Evolutionary conservation across 2,797 vertebrate genomes (phyloP), one percentile per base, ranked within the genome.

Genomic region (Sphenodon punctatus): DNA sequence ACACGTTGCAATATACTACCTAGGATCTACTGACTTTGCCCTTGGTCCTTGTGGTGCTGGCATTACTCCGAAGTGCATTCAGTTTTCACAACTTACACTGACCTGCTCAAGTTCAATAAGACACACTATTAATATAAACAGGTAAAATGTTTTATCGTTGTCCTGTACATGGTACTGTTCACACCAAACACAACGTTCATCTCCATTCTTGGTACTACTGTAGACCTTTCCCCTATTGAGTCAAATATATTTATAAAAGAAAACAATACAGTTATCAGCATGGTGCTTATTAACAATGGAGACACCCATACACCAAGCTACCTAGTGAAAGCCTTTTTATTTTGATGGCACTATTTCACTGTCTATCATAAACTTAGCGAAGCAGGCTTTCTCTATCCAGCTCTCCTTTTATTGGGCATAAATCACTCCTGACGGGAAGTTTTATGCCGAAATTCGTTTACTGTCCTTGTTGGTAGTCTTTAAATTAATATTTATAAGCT

Each of bases 401-500:
- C 90, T 92, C 85, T 92, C 80, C 84, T 95, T 95, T 96, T 94
- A 96, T 91, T 95, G 94, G 90, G 86, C 94, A 95, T 96, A 96
- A 96, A 97, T 96, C 95, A 96, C 81, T 53, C 22, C 87, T 92
- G 94, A 94, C 94, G 95, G 94, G 94, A 96, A 94, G 94, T 94
- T 96, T 95, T 95, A 95, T 96, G 94, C 94, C 90, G 90, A 96
- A 96, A 95, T 95, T 93, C 90, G 90, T 96, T 97, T 96, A 96
- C 95, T 95, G 94, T 95, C 95, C 95, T 97, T 97, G 95, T 96
- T 95, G 95, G 94, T 95, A 94, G 94, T 95, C 94, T 96, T 96
- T 96, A 95, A 96, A 96, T 97, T 96, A 97, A 97, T 96, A 97
- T 97, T 96, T 97, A 96, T 97, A 96, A 96, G 94, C 91, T 78